A percentile compares a stretch with the other conserved stretches of the same genome.
Evolutionary conservation across 2,113 vertebrate species (phyloP).

Genomic region (Speoplatyrhinus poulsoni): DNA sequence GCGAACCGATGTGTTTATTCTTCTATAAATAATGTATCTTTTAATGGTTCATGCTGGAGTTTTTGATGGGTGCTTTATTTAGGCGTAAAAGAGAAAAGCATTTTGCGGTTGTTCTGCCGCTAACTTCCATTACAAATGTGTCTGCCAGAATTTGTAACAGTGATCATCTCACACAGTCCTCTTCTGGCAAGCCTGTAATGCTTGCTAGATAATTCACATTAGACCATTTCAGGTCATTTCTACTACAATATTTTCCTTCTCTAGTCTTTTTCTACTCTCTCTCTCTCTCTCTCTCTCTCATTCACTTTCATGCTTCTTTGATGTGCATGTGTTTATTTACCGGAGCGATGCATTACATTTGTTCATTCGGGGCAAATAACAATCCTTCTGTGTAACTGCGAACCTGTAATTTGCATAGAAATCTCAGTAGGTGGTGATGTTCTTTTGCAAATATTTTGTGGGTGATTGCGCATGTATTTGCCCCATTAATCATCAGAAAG

Average conservation of each 20-base stretch:
- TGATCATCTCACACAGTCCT: neutral
- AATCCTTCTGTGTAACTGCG: conserved; percentile 15
- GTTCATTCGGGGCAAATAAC: conserved; percentile 39
- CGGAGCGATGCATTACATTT: conserved; percentile 25
- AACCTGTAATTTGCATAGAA: conserved; percentile 42
- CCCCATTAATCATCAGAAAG: conserved; percentile 24
- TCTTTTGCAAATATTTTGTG: conserved; percentile 16
- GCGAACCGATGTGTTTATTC: neutral
- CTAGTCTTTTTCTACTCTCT: neutral
- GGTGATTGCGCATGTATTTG: neutral
- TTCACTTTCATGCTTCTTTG: neutral
- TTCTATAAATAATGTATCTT: neutral
- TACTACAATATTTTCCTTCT: neutral
- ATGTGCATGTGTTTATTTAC: conserved; percentile 34
- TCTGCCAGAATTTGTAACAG: conserved; percentile 12
- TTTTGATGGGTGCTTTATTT: neutral
- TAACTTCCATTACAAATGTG: conserved; percentile 33
- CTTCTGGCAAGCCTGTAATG: neutral
- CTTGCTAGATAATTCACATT: conserved; percentile 26
- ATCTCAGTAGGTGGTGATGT: conserved; percentile 28
- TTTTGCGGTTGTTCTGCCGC: conserved; percentile 9
- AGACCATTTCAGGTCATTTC: conserved; percentile 9
- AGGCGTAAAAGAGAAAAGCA: neutral
- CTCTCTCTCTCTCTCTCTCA: neutral
- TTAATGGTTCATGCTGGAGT: neutral